Percentiles rank a stretch among this genome's conserved stretches.
phyloP scores from a whole-genome alignment of 2,797 vertebrate genomes.

The Coreius guichenoti region DNA sequence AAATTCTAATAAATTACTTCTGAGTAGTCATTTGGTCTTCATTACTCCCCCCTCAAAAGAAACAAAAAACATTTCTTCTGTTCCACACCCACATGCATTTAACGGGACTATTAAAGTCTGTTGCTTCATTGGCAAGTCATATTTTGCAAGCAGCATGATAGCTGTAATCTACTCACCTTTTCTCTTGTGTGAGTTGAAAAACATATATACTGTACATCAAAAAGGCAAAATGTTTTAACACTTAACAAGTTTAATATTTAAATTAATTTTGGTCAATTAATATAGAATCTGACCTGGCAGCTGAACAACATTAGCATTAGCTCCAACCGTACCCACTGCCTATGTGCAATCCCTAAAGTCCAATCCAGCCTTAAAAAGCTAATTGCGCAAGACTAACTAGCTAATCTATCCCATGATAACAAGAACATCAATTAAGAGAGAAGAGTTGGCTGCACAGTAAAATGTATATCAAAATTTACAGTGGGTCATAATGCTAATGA shows the following conservation, averaged over 20 bases:
- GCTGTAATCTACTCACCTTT: conserved; percentile 64
- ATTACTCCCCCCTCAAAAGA: conserved; percentile 73
- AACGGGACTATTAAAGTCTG: conserved; percentile 56
- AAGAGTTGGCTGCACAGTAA: conserved; percentile 15
- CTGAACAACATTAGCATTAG: conserved; percentile 23
- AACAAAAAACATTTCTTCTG: conserved; percentile 21
- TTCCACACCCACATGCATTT: conserved; percentile 56
- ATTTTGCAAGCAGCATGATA: conserved; percentile 80
- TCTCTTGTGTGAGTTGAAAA: conserved; percentile 30
- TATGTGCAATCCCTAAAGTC: conserved; percentile 44
- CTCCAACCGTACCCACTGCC: not conserved
- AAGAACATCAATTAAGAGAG: conserved; percentile 70
- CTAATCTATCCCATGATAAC: conserved; percentile 88
- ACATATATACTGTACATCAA: not conserved
- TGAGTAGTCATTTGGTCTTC: conserved; percentile 92
- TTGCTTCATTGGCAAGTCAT: conserved; percentile 51
- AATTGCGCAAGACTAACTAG: conserved; percentile 87
- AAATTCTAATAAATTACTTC: conserved; percentile 84
- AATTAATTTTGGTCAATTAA: not conserved
- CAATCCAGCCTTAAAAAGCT: conserved; percentile 83
- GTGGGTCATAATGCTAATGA: conserved; percentile 25
- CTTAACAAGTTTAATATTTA: not conserved
- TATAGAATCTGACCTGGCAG: not conserved
- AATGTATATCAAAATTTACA: not conserved
- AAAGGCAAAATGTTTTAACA: not conserved